Percentiles rank a stretch among this genome's conserved stretches.
phyloP scores from a whole-genome alignment of 2,113 vertebrate genomes.

The Sorex fumeus region DNA sequence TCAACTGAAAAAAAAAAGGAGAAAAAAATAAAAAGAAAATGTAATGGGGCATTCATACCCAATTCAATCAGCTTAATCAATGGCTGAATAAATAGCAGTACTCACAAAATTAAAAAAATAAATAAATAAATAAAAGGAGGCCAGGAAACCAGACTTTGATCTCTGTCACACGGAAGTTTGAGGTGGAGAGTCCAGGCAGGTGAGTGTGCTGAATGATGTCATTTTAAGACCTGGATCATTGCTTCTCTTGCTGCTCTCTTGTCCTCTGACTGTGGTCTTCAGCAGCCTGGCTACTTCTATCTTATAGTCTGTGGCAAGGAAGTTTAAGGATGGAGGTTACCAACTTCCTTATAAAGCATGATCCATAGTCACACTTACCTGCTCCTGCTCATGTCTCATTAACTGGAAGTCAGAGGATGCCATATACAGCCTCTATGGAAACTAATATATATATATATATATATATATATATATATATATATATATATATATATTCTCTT shows the following conservation, averaged over 20 bases:
- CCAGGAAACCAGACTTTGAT: too few species aligned
- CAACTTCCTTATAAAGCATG: not conserved
- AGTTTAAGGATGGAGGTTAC: not conserved
- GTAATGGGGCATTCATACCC: too few species aligned
- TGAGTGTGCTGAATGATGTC: not conserved
- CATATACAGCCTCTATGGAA: fast-evolving
- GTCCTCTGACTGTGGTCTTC: not conserved
- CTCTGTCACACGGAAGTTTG: not conserved
- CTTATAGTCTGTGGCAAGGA: not conserved
- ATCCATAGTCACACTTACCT: too few species aligned
- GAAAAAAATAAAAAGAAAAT: too few species aligned
- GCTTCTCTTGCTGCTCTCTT: not conserved
- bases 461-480: too few species aligned
- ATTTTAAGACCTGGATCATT: not conserved
- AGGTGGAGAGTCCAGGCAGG: not conserved
- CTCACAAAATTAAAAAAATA: too few species aligned
- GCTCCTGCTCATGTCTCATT: not conserved
- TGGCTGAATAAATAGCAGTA: too few species aligned
- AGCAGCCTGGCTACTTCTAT: not conserved
- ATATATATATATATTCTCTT: too few species aligned
- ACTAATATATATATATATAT: not conserved
- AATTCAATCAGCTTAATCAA: too few species aligned
- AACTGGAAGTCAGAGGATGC: too few species aligned
- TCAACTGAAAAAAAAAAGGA: too few species aligned
- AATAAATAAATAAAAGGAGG: not conserved